These are phyloP conservation scores for Chaetodon trifasciatus DNA, from an alignment of 2,797 vertebrate genomes.

Conservation along the genomic window DNA sequence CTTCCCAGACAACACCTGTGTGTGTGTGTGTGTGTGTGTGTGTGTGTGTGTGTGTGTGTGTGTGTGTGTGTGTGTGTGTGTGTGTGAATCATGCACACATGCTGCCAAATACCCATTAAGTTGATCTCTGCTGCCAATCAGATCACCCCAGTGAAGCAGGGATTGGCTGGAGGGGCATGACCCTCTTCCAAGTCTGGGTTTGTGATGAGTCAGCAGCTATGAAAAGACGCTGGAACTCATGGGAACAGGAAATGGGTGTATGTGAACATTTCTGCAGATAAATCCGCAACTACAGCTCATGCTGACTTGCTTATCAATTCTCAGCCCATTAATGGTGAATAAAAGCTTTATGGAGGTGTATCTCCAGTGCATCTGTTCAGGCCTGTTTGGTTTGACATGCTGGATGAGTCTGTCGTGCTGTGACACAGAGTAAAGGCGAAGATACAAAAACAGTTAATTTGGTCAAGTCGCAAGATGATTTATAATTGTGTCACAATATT, in stretches of 20 bases:
- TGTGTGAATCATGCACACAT: slow-evolving; percentile 70
- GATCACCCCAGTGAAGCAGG: slow-evolving; percentile 36
- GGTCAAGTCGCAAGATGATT: not conserved
- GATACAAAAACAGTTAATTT: not conserved
- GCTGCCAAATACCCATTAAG: slow-evolving; percentile 40
- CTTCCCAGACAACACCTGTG: slow-evolving; percentile 69
- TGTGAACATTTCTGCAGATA: slow-evolving; percentile 56
- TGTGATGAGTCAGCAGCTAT: slow-evolving; percentile 61
- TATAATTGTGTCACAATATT: not conserved
- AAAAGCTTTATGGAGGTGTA: not conserved
- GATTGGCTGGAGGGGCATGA: slow-evolving; percentile 30
- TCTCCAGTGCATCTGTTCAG: slow-evolving; percentile 3
- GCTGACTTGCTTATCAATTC: slow-evolving; percentile 51
- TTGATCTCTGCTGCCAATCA: slow-evolving; percentile 27
- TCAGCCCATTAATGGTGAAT: slow-evolving; percentile 29
- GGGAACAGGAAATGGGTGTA: slow-evolving; percentile 59
- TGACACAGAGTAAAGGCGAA: not conserved
- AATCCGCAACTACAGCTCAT: slow-evolving; percentile 16
- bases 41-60: slow-evolving; percentile 48
- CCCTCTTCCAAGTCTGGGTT: slow-evolving; percentile 48
- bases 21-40: slow-evolving; percentile 47
- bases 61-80: slow-evolving; percentile 64
- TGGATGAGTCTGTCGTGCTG: not conserved
- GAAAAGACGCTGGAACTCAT: slow-evolving; percentile 5
- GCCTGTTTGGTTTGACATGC: slow-evolving; percentile 20